Evolutionary conservation across 2,113 vertebrate species (phyloP).

Genomic region (Parus major): DNA sequence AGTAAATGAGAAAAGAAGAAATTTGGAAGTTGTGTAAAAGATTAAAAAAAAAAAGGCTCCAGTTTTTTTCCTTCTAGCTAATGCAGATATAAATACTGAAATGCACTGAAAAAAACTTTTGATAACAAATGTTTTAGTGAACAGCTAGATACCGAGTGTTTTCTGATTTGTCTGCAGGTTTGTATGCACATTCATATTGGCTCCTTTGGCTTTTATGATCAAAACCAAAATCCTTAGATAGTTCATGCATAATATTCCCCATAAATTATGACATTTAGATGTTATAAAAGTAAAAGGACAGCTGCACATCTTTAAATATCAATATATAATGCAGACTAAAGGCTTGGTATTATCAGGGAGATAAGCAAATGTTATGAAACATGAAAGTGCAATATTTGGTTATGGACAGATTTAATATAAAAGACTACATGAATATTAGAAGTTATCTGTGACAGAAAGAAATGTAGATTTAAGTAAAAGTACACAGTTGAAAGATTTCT

Average conservation of each 20-base stretch:
- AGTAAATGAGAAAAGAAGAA: neutral
- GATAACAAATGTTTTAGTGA: neutral
- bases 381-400: neutral
- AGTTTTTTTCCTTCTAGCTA: neutral
- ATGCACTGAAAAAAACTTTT: neutral
- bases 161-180: neutral
- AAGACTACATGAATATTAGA: neutral
- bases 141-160: neutral
- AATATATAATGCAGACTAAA: neutral
- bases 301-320: conserved; percentile 10
- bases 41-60: neutral
- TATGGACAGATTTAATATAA: neutral
- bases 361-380: conserved; percentile 8
- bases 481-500: neutral
- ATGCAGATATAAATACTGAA: conserved; percentile 7
- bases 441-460: neutral
- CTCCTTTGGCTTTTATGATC: neutral
- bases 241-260: neutral
- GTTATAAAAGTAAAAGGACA: conserved; percentile 24
- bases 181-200: neutral
- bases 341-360: neutral
- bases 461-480: neutral
- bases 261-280: conserved; percentile 12
- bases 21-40: neutral
- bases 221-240: neutral